Evolutionary conservation across 2,888 invertebrate species (phyloP), one percentile per base, ranked within the genome.

Genomic region (Drosophila paranaensis): DNA sequence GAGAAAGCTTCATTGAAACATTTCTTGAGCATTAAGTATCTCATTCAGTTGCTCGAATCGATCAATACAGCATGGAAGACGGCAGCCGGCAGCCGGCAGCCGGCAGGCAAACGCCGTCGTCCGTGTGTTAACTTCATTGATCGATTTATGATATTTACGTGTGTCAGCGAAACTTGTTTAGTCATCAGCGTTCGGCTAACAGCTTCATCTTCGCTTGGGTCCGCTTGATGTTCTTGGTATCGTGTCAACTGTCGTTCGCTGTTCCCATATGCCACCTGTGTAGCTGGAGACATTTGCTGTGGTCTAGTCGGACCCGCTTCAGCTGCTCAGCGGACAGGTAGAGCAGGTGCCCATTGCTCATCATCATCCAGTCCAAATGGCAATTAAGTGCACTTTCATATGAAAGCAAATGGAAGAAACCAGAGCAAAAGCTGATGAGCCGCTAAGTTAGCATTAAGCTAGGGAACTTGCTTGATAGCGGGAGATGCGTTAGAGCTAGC

Each of bases 331-430:
- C 13, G 11, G 37, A n/a, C 62, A 40, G 46, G 30, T 46, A 25
- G 25, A 56, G 16, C 58, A 39, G 43, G 37, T 30, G 30, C 30
- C 43, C 65, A 65, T 51, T 65, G 51, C 56, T 50, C 65, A 33
- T 40, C 40, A 30, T 30, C 30, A 33, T 33, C 30, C 35, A 46
- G 43, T 37, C 58, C 39, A n/a, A 67, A 67, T 30, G 54, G 40
- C 65, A 74, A 77, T 78, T 78, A 77, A 77, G 79, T 77, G 79
- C 78, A 77, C 77, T 78, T 77, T 77, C 77, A 60, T 67, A 67
- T 57, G 54, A 61, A 57, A 64, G 45, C 55, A 60, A 74, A 71
- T 27, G 62, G 46, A 11, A n/a, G 50, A 35, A 62, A 78, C 60
- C 71, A 68, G 65, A 78, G 60, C 78, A 74, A 60, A 58, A 68